Conservation (phyloP, 2,797 vertebrate genomes). For the Micrastur ruficollis region DNA sequence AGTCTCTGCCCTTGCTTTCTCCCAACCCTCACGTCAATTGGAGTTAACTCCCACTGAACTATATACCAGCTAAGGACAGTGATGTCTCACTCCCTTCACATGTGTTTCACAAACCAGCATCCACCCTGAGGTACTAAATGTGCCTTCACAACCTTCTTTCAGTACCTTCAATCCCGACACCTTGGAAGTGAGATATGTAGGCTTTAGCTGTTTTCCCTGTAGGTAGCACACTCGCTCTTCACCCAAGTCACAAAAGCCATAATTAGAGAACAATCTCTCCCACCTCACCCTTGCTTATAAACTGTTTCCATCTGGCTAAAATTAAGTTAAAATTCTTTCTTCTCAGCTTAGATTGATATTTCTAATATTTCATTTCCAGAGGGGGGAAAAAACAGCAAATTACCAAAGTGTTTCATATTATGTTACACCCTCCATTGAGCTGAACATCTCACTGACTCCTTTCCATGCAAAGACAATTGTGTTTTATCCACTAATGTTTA, state of each 20-base stretch:
- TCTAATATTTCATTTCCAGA: conserved; percentile 27
- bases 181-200: not conserved
- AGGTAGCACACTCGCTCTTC: not conserved
- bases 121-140: not conserved
- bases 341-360: conserved; percentile 13
- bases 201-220: not conserved
- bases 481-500: not conserved
- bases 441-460: not conserved
- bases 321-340: conserved; percentile 33
- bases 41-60: conserved; percentile 19
- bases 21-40: not conserved
- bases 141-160: not conserved
- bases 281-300: not conserved
- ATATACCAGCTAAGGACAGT: not conserved
- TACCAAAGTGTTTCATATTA: not conserved
- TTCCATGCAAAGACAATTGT: not conserved
- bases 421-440: not conserved
- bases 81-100: not conserved
- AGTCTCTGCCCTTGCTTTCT: conserved; percentile 19
- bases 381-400: not conserved
- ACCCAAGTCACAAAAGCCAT: not conserved
- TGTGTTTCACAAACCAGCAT: not conserved
- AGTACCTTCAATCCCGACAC: not conserved
- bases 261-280: not conserved
- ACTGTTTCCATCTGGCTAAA: not conserved